Evolutionary conservation across 2,113 vertebrate species (phyloP).

Genomic region (Pyxicephalus adspersus): DNA sequence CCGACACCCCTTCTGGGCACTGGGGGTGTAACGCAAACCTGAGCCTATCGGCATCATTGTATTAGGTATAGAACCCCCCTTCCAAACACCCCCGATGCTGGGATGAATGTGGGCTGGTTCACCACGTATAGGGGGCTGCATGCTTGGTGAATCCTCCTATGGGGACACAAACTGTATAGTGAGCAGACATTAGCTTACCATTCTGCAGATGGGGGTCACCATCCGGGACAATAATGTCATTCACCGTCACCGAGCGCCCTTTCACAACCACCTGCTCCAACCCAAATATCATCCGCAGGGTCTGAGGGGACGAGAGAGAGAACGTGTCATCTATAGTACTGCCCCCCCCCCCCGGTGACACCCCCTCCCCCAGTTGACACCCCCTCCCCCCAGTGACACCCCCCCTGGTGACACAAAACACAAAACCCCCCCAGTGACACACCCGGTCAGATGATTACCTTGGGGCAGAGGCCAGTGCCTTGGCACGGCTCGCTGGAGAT

Average conservation of each 20-base stretch:
- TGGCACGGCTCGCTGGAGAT: constrained; percentile 67
- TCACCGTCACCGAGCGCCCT: constrained; percentile 74
- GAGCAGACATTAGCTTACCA: constrained; percentile 65
- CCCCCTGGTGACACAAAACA: neutral
- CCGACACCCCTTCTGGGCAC: no score
- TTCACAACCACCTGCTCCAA: constrained; percentile 70
- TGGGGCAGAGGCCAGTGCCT: constrained; percentile 65
- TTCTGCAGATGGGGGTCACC: constrained; percentile 75
- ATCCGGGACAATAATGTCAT: constrained; percentile 64
- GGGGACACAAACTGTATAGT: neutral
- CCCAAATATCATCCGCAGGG: constrained; percentile 79
- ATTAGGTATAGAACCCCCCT: no score
- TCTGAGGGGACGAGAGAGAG: constrained; percentile 44
- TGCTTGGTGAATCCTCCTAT: no score
- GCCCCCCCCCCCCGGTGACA: neutral
- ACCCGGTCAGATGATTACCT: constrained; percentile 72
- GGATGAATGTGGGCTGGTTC: no score
- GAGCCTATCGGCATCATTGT: no score
- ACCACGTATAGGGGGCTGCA: no score
- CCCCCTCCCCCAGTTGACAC: neutral
- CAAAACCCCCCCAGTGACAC: neutral
- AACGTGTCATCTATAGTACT: neutral
- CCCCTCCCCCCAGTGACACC: no score
- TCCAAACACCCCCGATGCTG: no score
- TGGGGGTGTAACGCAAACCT: no score